Conservation (phyloP, 2,113 vertebrate species). For the Aptenodytes patagonicus region DNA sequence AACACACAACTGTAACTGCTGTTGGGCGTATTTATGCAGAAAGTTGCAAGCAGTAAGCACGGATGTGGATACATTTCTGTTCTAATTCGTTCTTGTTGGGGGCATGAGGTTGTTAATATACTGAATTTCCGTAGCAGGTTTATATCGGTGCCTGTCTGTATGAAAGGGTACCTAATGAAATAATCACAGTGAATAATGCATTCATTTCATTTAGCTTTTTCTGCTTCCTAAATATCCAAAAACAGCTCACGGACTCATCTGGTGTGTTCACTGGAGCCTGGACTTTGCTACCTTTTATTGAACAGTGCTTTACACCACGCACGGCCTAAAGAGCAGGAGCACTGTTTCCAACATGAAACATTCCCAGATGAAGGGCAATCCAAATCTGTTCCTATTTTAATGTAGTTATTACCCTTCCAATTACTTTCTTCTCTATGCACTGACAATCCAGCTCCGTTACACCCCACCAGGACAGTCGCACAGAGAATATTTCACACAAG, state of each 20-base stretch:
- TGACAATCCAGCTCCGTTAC: background rate
- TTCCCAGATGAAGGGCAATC: background rate
- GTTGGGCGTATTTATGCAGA: background rate
- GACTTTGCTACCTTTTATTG: background rate
- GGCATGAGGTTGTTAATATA: background rate
- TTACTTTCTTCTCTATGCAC: background rate
- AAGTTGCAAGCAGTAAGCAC: background rate
- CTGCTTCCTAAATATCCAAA: background rate
- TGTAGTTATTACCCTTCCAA: background rate
- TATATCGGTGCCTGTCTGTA: background rate
- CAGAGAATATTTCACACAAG: background rate
- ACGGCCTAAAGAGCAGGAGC: background rate
- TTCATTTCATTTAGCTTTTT: background rate
- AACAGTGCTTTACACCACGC: background rate
- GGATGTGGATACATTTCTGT: background rate
- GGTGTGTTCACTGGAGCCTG: background rate
- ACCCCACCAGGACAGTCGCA: background rate
- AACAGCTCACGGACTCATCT: background rate
- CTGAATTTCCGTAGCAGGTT: background rate
- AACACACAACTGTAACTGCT: constrained; percentile 47
- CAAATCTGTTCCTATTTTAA: background rate
- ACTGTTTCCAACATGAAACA: background rate
- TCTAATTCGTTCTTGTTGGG: background rate
- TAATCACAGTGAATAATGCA: background rate
- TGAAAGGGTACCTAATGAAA: constrained; percentile 26